Conservation (phyloP, 2,113 vertebrate genomes). For the Aspidoscelis tigris region DNA sequence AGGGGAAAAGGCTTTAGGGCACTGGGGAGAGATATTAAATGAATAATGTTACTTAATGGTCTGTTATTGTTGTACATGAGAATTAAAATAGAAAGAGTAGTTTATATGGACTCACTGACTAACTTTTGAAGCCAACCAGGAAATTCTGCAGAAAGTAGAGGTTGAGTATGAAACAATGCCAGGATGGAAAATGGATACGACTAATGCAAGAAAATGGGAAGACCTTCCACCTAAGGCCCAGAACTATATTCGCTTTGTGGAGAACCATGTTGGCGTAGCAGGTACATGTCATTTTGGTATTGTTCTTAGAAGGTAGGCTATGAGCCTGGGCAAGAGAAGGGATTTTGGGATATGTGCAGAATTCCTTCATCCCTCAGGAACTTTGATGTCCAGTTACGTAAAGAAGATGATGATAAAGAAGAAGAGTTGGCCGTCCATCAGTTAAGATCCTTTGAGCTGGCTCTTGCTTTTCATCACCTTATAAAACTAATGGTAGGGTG, state of each 20-base stretch:
- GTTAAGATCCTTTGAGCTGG: no score
- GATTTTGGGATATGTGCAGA: neutral
- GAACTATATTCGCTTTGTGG: conserved; percentile 94
- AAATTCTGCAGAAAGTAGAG: conserved; percentile 94
- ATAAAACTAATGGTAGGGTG: no score
- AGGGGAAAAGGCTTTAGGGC: no score
- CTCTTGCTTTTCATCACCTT: no score
- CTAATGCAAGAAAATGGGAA: conserved; percentile 90
- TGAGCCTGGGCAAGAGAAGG: neutral
- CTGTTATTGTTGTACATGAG: no score
- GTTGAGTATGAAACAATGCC: conserved; percentile 96
- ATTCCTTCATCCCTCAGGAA: neutral
- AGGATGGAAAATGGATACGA: conserved; percentile 96
- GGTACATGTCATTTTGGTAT: conserved; percentile 73
- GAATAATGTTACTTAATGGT: no score
- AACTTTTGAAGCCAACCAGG: conserved; percentile 88
- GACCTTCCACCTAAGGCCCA: conserved; percentile 95
- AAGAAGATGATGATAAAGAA: neutral
- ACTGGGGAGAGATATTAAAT: no score
- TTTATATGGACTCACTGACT: neutral
- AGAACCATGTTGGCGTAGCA: conserved; percentile 93
- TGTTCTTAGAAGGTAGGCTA: rapidly evolving
- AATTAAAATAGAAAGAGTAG: no score
- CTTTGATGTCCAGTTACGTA: neutral
- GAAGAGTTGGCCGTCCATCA: no score